Percentiles rank a stretch among this genome's conserved stretches.
phyloP scores from a whole-genome alignment of 1,140 invertebrate species.

The Harlomillsia oculata region DNA sequence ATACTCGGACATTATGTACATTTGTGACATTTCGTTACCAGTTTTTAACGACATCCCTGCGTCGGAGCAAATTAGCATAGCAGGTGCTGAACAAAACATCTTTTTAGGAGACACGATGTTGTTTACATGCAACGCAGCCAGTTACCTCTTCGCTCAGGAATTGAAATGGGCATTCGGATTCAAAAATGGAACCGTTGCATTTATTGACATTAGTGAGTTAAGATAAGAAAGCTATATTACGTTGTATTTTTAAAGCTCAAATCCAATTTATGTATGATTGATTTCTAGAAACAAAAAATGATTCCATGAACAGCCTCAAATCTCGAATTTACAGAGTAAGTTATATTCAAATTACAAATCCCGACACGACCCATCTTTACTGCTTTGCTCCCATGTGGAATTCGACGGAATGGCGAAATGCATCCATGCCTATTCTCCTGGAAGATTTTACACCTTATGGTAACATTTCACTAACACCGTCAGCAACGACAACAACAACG shows the following conservation, averaged over 20 bases:
- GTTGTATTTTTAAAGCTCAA: neutral
- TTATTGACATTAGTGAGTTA: neutral
- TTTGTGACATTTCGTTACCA: too few species aligned
- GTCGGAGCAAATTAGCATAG: neutral
- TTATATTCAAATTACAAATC: neutral
- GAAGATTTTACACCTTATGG: too few species aligned
- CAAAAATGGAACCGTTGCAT: neutral
- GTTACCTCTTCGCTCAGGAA: neutral
- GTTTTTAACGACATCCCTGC: slow-evolving; percentile 3
- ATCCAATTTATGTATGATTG: neutral
- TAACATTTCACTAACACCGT: neutral
- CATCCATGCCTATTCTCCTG: neutral
- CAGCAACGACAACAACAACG: neutral
- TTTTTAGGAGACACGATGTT: slow-evolving; percentile 4
- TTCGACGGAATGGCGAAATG: slow-evolving; percentile 6
- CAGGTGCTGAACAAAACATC: neutral
- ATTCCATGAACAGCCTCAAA: neutral
- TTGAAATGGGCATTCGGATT: slow-evolving; percentile 4
- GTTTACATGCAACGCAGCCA: neutral
- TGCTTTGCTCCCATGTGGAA: slow-evolving; percentile 12
- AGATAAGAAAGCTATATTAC: too few species aligned
- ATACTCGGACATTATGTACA: too few species aligned
- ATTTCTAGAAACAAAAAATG: neutral
- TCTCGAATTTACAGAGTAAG: neutral
- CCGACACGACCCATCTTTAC: neutral